Evolutionary conservation across 2,113 vertebrate species (phyloP).

Genomic region (Pardalotus punctatus): DNA sequence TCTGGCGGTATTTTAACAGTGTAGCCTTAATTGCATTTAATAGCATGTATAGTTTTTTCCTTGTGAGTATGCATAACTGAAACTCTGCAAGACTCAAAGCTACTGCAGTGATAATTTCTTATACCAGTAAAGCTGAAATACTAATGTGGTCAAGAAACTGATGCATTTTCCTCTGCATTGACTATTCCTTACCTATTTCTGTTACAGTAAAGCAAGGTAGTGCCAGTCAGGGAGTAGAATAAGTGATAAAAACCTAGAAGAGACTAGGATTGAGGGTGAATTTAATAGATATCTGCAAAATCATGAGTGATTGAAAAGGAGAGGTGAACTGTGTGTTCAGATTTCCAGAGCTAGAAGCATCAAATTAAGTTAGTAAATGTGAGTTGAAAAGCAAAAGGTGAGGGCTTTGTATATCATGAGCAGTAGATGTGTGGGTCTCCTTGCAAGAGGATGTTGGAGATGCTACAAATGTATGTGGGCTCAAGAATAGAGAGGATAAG

Average conservation of each 20-base stretch:
- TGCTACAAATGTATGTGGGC: background rate
- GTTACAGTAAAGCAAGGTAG: background rate
- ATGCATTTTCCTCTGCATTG: background rate
- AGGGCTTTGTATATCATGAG: background rate
- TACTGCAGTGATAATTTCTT: background rate
- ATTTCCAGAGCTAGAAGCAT: background rate
- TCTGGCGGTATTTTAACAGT: background rate
- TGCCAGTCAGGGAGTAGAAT: too few species aligned
- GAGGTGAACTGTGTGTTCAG: background rate
- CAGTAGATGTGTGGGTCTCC: background rate
- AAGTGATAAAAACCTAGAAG: background rate
- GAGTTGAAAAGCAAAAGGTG: background rate
- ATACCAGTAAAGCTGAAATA: background rate
- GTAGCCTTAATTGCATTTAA: slow-evolving; percentile 21
- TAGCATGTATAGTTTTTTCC: background rate
- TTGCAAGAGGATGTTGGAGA: background rate
- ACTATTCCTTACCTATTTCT: background rate
- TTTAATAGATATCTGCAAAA: background rate
- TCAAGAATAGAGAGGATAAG: background rate
- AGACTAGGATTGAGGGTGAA: background rate
- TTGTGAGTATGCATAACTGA: background rate
- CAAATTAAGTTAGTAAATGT: background rate
- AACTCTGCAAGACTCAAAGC: background rate
- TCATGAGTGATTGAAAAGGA: background rate
- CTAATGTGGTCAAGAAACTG: background rate